Percentiles rank a stretch among this genome's conserved stretches.
Evolutionary conservation across 2,113 vertebrate species (phyloP).

Genomic region (Tachycineta bicolor): DNA sequence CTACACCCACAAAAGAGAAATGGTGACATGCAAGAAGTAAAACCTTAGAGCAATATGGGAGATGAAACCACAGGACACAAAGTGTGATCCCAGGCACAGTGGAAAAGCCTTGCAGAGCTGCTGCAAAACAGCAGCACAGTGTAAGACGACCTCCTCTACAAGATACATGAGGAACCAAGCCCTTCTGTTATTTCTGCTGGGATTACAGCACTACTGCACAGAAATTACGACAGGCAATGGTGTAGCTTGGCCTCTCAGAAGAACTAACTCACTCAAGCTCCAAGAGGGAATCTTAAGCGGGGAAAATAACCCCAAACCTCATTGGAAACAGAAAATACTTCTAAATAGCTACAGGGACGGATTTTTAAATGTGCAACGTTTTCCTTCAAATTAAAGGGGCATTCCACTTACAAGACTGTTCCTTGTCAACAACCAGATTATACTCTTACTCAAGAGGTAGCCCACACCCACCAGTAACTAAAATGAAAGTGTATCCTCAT

Average conservation of each 20-base stretch:
- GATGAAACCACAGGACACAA: neutral
- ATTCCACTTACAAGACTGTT: neutral
- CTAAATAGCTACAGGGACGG: neutral
- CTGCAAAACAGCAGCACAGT: neutral
- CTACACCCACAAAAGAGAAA: neutral
- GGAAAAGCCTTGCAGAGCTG: neutral
- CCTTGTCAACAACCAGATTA: neutral
- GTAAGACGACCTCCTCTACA: neutral
- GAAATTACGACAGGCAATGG: neutral
- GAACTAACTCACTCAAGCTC: neutral
- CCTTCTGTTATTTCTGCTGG: neutral
- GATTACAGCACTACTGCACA: neutral
- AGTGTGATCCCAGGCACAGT: neutral
- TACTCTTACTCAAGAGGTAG: neutral
- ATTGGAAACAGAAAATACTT: neutral
- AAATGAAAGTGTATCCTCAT: neutral
- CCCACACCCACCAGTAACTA: neutral
- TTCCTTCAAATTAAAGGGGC: neutral
- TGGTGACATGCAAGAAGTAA: neutral
- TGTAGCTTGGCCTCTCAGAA: neutral
- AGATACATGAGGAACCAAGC: accelerated
- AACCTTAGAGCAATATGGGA: neutral
- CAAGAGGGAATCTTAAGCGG: neutral
- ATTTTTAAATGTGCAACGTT: neutral
- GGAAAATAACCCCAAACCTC: neutral